Percentiles rank a stretch among this genome's conserved stretches.
These are phyloP conservation scores for Dreissena rostriformis DNA, from an alignment of 1,140 invertebrate genomes.

Conservation along the genomic window DNA sequence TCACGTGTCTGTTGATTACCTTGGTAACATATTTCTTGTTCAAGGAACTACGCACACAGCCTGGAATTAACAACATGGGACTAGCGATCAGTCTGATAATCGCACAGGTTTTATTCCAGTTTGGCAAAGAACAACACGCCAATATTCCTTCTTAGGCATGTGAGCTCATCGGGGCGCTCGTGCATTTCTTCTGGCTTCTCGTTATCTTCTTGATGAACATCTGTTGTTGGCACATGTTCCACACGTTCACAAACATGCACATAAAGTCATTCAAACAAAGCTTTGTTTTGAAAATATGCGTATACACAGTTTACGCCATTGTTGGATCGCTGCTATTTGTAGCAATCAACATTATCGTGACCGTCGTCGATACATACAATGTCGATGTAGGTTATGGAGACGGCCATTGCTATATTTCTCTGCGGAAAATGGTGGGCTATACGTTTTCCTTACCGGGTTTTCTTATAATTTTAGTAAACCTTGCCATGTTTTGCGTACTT, in stretches of 20 bases:
- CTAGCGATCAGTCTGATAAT: background rate
- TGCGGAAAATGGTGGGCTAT: background rate
- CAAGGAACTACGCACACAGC: conserved; percentile 69
- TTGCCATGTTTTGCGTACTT: background rate
- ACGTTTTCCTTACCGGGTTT: background rate
- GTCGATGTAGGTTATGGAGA: conserved; percentile 8
- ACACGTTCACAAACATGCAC: conserved; percentile 22
- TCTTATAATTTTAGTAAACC: background rate
- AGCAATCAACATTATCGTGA: background rate
- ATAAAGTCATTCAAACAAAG: background rate
- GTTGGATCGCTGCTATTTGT: conserved; percentile 31
- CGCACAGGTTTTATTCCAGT: conserved; percentile 21
- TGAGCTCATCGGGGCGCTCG: background rate
- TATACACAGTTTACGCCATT: conserved; percentile 22
- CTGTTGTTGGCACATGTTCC: conserved; percentile 40
- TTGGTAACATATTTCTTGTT: conserved; percentile 77
- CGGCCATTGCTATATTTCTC: conserved; percentile 2
- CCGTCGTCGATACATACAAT: background rate
- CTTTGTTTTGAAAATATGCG: background rate
- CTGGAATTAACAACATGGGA: conserved; percentile 14
- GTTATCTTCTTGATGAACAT: conserved; percentile 31
- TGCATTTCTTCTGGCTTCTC: conserved; percentile 18
- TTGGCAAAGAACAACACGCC: background rate
- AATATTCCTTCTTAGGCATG: background rate
- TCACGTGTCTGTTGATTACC: conserved; percentile 78